phyloP scores from a whole-genome alignment of 2,113 vertebrate genomes.

The Gobius niger region DNA sequence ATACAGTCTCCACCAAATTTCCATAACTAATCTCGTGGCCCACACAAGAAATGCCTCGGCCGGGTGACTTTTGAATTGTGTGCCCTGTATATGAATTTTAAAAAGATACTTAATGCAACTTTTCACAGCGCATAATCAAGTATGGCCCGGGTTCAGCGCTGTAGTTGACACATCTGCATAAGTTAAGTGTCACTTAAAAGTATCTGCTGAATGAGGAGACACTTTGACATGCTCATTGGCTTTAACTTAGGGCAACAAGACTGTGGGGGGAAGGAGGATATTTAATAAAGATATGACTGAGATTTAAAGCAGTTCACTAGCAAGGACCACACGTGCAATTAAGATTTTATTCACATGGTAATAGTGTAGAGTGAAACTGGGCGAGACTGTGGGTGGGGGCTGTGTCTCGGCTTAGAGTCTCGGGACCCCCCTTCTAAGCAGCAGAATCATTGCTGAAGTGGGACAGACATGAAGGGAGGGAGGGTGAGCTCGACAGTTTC shows the following conservation, averaged over 20 bases:
- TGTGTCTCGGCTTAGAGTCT: too few relatives aligned
- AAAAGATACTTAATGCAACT: conserved; percentile 34
- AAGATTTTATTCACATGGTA: too few relatives aligned
- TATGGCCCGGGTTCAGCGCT: background rate
- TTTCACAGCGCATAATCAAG: conserved; percentile 24
- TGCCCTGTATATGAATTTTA: conserved; percentile 57
- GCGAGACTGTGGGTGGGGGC: too few relatives aligned
- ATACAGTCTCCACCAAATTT: conserved; percentile 40
- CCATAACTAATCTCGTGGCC: conserved; percentile 57
- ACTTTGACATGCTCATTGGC: background rate
- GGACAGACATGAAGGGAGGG: too few relatives aligned
- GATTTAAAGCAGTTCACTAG: background rate
- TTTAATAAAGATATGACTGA: background rate
- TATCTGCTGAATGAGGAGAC: background rate
- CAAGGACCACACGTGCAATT: too few relatives aligned
- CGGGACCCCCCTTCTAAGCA: too few relatives aligned
- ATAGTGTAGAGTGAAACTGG: too few relatives aligned
- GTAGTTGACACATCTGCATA: background rate
- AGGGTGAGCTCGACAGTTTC: too few relatives aligned
- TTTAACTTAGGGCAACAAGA: conserved; percentile 4
- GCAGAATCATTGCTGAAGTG: too few relatives aligned
- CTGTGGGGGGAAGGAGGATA: conserved; percentile 8
- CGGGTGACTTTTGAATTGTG: conserved; percentile 45
- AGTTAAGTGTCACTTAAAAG: conserved; percentile 3
- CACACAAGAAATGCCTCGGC: conserved; percentile 27